Base-by-base conservation (phyloP, 1,140 invertebrate genomes). In the Brachionus manjavacas region DNA sequence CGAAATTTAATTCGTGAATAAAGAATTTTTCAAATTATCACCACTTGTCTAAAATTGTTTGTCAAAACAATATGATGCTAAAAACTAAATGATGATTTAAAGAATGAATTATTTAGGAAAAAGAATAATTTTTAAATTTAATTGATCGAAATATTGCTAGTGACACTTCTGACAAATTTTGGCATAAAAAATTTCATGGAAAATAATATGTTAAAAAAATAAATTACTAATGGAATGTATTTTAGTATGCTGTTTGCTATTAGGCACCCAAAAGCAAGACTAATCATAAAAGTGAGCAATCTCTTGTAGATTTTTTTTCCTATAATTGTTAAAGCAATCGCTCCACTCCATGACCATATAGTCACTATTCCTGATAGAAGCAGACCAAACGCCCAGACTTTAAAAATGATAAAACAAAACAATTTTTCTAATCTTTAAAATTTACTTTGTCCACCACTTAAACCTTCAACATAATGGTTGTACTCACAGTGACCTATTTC, bases 191-290 rank as follows among this genome's bases (percentile, higher is more conserved):
- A 35, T 35, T 35, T 35, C 4, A 35, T 6, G 31, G 31, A 35
- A 35, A 35, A 28, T 11, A 7, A 70, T n/a, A n/a, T n/a, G 31
- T 81, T 31, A 39, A 55, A n/a, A 64, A 3, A 52, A 43, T 20
- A 25, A 83, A 78, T 85, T 85, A 89, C 92, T 88, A 93, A 91
- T 7, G 93, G 92, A 23, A 93, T 91, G 7, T 93, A 89, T 85
- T 93, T 92, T 84, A 93, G 92, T 16, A 93, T 87, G 2, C 92
- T 91, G 79, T 91, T 92, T 6, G 92, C 92, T 23, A 91, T 90
- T 23, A 93, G 88, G 64, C 92, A 92, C 0, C 93, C 93, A 23
- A 93, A 92, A n/a, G 92, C 93, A 12, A 93, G 87, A 14, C 92
- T 92, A 72, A 93, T 91, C 85, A 93, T 91, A 41, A 91, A 88